Conservation (phyloP, 2,888 invertebrate species). For the Dicranocentrus wangi region DNA sequence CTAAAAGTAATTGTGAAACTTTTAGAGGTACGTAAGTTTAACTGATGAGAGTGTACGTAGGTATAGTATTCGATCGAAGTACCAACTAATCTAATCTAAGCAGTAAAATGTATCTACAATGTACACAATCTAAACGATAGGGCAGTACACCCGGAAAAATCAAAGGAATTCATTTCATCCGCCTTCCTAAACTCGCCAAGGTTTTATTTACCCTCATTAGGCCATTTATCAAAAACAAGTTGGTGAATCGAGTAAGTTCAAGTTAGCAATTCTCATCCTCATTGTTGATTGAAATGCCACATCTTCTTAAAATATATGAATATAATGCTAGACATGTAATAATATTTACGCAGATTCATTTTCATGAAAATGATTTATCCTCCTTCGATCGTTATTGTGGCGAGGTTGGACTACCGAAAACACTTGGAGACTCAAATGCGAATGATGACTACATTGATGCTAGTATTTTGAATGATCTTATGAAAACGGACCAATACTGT, state of each 20-base stretch:
- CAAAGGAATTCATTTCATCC: constrained; percentile 21
- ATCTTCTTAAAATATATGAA: neutral
- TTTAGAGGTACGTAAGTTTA: constrained; percentile 7
- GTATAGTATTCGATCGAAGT: too few relatives aligned
- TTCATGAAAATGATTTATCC: constrained; percentile 13
- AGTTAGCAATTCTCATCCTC: neutral
- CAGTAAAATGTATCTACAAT: neutral
- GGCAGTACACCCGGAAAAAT: constrained; percentile 25
- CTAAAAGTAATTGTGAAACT: constrained; percentile 1
- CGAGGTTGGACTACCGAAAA: neutral
- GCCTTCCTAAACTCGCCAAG: constrained; percentile 7
- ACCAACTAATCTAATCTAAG: too few relatives aligned
- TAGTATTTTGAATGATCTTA: neutral
- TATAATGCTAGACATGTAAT: neutral
- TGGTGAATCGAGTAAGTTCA: constrained; percentile 18
- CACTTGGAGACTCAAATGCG: neutral
- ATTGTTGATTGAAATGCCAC: neutral
- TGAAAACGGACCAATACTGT: constrained; percentile 4
- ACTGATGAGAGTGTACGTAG: too few relatives aligned
- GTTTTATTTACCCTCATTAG: neutral
- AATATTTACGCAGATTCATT: constrained; percentile 2
- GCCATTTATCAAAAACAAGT: constrained; percentile 24
- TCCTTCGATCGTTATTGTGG: neutral
- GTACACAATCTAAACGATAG: neutral
- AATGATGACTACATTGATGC: constrained; percentile 1